Percentiles rank a stretch among this genome's conserved stretches.
Evolutionary conservation across 2,888 invertebrate species (phyloP).

Genomic region (Platycnemis pennipes): DNA sequence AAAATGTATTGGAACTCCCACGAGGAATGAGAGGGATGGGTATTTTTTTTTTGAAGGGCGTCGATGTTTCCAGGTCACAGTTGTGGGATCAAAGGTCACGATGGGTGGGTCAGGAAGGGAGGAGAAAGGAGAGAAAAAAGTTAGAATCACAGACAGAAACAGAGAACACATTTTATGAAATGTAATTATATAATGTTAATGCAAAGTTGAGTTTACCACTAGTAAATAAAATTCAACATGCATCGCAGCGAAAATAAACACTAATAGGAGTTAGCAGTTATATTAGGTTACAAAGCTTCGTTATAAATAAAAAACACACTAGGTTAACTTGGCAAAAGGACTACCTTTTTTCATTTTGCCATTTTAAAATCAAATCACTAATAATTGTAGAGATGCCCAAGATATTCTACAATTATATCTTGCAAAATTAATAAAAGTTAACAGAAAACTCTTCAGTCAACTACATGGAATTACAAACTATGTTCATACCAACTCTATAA

Average conservation of each 20-base stretch:
- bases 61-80: neutral
- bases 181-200: neutral
- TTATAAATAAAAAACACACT: neutral
- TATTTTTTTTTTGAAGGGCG: too few relatives aligned
- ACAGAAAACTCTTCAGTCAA: neutral
- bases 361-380: neutral
- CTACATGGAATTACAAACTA: neutral
- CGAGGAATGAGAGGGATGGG: neutral
- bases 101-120: neutral
- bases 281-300: neutral
- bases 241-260: neutral
- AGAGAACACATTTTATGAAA: neutral
- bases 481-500: neutral
- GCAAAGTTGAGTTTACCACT: neutral
- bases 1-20: slow-evolving; percentile 1
- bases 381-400: neutral
- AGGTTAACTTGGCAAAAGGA: neutral
- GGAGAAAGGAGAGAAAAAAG: neutral
- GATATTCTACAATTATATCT: neutral
- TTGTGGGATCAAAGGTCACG: neutral
- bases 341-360: neutral
- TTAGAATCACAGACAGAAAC: slow-evolving; percentile 37
- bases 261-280: neutral
- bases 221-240: neutral
- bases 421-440: slow-evolving; percentile 28